phyloP scores from a whole-genome alignment of 2,113 vertebrate genomes.

The Aphelocoma coerulescens region DNA sequence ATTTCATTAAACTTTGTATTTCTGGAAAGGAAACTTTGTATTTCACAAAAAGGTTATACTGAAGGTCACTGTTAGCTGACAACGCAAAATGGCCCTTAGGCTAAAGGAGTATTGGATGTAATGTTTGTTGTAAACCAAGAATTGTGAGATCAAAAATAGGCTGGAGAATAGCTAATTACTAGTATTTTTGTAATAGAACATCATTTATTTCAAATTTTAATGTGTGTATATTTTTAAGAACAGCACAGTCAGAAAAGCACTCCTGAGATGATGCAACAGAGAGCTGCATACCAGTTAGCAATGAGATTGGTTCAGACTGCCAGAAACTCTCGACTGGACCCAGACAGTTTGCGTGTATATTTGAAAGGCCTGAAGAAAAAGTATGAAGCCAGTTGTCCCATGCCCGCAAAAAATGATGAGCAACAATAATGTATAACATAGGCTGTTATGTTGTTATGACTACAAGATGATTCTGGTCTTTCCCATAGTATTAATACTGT shows the following conservation, averaged over 20 bases:
- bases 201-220: neutral
- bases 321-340: slow-evolving; percentile 88
- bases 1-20: neutral
- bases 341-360: slow-evolving; percentile 82
- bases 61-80: neutral
- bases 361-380: slow-evolving; percentile 85
- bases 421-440: neutral
- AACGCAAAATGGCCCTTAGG: neutral
- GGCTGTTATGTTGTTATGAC: neutral
- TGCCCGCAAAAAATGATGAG: neutral
- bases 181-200: neutral
- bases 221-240: slow-evolving; percentile 44
- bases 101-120: neutral
- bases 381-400: slow-evolving; percentile 76
- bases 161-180: neutral
- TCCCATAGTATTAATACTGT: neutral
- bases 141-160: neutral
- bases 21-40: neutral
- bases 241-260: slow-evolving; percentile 82
- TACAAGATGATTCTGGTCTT: neutral
- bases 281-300: slow-evolving; percentile 82
- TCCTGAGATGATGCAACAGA: slow-evolving; percentile 78
- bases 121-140: neutral
- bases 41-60: neutral
- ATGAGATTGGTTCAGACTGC: slow-evolving; percentile 86